phyloP scores from a whole-genome alignment of 2,797 vertebrate genomes.

The Manis crassicaudata region DNA sequence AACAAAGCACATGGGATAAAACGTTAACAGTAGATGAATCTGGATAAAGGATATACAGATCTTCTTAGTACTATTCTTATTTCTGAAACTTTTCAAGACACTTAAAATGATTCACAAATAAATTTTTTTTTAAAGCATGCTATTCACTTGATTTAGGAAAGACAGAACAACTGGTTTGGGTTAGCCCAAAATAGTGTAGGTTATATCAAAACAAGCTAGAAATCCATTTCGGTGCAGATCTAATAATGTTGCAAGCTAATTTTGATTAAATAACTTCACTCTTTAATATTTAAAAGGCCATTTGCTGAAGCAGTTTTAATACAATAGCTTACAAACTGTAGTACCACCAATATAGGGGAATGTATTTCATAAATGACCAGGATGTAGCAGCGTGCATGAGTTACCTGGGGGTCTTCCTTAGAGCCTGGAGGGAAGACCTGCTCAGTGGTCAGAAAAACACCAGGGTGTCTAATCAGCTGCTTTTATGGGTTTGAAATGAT shows the following conservation, averaged over 20 bases:
- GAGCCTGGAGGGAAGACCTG: not conserved
- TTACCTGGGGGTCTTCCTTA: not conserved
- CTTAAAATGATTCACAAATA: not conserved
- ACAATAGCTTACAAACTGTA: not conserved
- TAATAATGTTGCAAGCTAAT: not conserved
- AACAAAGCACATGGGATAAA: not conserved
- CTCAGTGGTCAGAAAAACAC: not conserved
- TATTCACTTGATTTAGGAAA: not conserved
- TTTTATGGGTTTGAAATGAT: not conserved
- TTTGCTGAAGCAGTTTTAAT: not conserved
- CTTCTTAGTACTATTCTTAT: not conserved
- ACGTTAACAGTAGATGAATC: not conserved
- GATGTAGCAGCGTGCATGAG: not conserved
- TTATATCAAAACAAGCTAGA: constrained; percentile 21
- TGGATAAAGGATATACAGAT: not conserved
- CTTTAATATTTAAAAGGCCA: constrained; percentile 24
- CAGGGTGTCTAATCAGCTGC: not conserved
- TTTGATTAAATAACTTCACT: not conserved
- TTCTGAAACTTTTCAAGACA: not conserved
- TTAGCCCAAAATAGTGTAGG: not conserved
- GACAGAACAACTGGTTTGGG: not conserved
- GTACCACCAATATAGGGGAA: not conserved
- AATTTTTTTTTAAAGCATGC: not conserved
- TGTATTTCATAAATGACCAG: not conserved
- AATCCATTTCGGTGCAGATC: constrained; percentile 17